Percentiles rank a stretch among this genome's conserved stretches.
Evolutionary conservation across 2,888 invertebrate genomes (phyloP).

Genomic region (Eudemis profundana): DNA sequence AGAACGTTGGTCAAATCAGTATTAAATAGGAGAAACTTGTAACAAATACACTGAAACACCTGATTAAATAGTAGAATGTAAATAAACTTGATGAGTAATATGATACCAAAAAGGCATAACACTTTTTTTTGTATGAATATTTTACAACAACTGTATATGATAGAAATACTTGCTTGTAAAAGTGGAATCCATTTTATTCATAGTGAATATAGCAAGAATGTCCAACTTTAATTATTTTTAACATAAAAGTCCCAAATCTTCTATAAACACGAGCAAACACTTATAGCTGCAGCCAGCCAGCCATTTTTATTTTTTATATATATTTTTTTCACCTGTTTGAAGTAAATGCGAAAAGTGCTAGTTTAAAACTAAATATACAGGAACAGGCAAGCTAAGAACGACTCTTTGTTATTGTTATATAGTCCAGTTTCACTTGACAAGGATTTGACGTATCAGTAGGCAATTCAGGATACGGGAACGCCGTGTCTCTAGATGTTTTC

Average conservation of each 20-base stretch:
- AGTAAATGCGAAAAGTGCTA: not conserved
- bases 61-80: conserved; percentile 40
- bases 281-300: conserved; percentile 20
- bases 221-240: too few relatives aligned
- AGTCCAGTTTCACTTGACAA: not conserved
- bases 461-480: not conserved
- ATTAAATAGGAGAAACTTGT: not conserved
- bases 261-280: not conserved
- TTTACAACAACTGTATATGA: not conserved
- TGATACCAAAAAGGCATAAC: conserved; percentile 31
- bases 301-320: conserved; percentile 29
- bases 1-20: not conserved
- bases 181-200: conserved; percentile 69
- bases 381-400: too few relatives aligned
- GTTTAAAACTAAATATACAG: too few relatives aligned
- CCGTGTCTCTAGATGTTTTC: not conserved
- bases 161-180: conserved; percentile 63
- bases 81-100: conserved; percentile 34
- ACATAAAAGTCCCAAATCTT: not conserved
- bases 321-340: not conserved
- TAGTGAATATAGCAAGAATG: not conserved
- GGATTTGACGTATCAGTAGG: not conserved
- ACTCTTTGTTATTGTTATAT: too few relatives aligned
- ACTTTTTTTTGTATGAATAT: conserved; percentile 4
- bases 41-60: conserved; percentile 20